Percentiles rank a stretch among this genome's conserved stretches.
Evolutionary conservation across 2,113 vertebrate genomes (phyloP).

Genomic region (Echinops telfairi): DNA sequence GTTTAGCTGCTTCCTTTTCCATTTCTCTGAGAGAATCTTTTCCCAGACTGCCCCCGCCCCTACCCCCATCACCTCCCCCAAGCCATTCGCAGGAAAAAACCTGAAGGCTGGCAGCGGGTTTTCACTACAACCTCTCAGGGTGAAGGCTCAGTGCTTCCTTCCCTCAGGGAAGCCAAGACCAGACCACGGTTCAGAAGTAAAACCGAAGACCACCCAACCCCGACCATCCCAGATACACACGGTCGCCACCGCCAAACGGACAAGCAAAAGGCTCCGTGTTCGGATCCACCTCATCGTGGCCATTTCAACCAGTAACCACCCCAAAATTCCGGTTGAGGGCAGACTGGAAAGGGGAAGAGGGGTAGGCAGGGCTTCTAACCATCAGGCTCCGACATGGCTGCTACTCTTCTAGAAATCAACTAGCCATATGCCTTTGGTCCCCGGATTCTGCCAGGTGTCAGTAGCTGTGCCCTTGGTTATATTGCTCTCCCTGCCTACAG

Average conservation of each 20-base stretch:
- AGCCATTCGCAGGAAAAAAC: background rate
- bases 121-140: background rate
- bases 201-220: background rate
- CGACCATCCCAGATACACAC: background rate
- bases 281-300: background rate
- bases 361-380: background rate
- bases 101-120: background rate
- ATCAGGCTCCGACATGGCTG: background rate
- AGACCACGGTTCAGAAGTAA: background rate
- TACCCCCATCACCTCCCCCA: background rate
- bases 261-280: background rate
- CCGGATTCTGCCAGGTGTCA: slow-evolving; percentile 55
- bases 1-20: background rate
- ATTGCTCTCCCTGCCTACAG: slow-evolving; percentile 85
- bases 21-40: background rate
- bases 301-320: background rate
- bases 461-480: slow-evolving; percentile 72
- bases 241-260: background rate
- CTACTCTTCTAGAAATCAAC: slow-evolving; percentile 31
- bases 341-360: background rate
- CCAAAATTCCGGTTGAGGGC: background rate
- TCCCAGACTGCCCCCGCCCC: background rate
- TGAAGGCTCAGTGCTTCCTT: slow-evolving; percentile 30
- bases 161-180: slow-evolving; percentile 47
- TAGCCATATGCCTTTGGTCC: slow-evolving; percentile 69